phyloP scores from a whole-genome alignment of 1,140 invertebrate species.

The Dreissena polymorpha region DNA sequence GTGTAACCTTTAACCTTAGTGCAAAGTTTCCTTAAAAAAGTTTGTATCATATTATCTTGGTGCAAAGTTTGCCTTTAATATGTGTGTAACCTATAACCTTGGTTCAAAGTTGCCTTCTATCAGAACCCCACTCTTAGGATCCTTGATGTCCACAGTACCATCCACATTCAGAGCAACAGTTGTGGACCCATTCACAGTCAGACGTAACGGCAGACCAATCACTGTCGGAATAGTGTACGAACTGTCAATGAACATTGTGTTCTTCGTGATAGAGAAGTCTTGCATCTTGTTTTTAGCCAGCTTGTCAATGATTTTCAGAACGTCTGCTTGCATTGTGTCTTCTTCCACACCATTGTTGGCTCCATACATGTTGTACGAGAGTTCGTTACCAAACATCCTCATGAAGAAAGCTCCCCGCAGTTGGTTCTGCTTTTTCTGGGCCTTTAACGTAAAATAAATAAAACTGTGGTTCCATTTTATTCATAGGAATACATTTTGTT shows the following conservation, averaged over 20 bases:
- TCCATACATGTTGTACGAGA: slow-evolving; percentile 78
- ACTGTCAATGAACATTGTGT: slow-evolving; percentile 91
- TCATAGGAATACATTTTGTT: neutral
- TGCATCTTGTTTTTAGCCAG: slow-evolving; percentile 71
- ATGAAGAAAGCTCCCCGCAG: slow-evolving; percentile 75
- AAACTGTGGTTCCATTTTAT: neutral
- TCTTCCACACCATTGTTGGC: slow-evolving; percentile 79
- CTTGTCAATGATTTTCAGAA: slow-evolving; percentile 82
- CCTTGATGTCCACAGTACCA: slow-evolving; percentile 85
- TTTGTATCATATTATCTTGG: too few species aligned
- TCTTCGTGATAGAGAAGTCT: slow-evolving; percentile 81
- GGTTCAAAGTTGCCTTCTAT: slow-evolving; percentile 63
- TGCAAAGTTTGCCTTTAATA: too few species aligned
- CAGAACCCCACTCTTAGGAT: slow-evolving; percentile 81
- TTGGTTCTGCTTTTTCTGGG: slow-evolving; percentile 62
- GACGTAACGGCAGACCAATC: slow-evolving; percentile 89
- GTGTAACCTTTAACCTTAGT: too few species aligned
- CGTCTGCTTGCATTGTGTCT: slow-evolving; percentile 30
- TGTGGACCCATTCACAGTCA: slow-evolving; percentile 91
- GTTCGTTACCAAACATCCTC: slow-evolving; percentile 79
- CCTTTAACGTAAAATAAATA: slow-evolving; percentile 39
- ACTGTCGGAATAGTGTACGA: slow-evolving; percentile 91
- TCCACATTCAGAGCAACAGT: slow-evolving; percentile 89
- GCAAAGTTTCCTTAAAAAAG: too few species aligned
- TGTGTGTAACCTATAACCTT: slow-evolving; percentile 62